Conservation (phyloP, 2,888 invertebrate genomes). For the Nemoura dubitans region DNA sequence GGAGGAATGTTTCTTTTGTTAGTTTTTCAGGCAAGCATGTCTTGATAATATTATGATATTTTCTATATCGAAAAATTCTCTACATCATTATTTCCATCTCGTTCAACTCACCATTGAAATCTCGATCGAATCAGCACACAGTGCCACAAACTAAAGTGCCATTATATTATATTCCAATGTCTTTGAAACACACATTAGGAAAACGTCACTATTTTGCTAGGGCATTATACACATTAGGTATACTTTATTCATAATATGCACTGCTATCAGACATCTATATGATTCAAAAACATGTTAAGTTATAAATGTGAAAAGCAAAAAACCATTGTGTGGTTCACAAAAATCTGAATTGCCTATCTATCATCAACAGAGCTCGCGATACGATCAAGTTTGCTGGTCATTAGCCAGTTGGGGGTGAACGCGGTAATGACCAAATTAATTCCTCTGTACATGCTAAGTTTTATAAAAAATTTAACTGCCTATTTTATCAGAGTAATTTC, state of each 20-base stretch:
- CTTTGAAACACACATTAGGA: neutral
- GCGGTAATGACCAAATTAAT: neutral
- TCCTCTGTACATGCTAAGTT: neutral
- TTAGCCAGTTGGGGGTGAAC: neutral
- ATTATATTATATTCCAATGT: no score
- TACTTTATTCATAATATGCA: neutral
- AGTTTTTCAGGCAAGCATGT: no score
- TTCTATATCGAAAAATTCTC: no score
- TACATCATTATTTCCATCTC: no score
- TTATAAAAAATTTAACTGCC: neutral
- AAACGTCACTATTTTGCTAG: neutral
- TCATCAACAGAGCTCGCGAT: neutral
- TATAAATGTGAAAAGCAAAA: neutral
- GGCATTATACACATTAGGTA: neutral
- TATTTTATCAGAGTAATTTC: neutral
- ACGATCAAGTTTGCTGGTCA: neutral
- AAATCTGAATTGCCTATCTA: constrained; percentile 7
- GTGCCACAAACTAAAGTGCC: no score
- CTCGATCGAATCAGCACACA: no score
- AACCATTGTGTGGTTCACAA: neutral
- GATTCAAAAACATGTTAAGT: neutral
- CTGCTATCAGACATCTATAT: neutral
- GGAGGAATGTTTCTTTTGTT: no score
- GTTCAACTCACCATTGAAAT: no score
- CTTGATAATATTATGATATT: no score